Base-by-base conservation (phyloP, 1,140 invertebrate genomes). In the Chymomyza costata region DNA sequence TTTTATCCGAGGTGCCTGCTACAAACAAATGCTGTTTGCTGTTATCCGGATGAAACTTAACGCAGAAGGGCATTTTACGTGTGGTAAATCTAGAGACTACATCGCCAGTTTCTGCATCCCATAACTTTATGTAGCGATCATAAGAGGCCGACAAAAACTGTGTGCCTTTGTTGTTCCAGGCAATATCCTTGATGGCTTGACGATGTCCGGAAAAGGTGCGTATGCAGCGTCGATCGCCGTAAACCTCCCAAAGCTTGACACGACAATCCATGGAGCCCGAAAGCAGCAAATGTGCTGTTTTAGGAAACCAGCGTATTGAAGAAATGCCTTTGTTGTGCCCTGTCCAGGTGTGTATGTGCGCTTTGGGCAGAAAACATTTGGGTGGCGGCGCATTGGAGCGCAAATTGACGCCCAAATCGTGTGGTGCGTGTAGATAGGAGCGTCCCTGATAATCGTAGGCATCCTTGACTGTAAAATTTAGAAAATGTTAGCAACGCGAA, bases 161-260 rank as follows among this genome's bases (percentile, higher is more conserved):
- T 25, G 92, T 93, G 1, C 98, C 98, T 51, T 89, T 89, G 84
- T 98, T 98, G 83, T 99, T 98, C 87, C 99, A 99, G 82, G 93
- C 94, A 58, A 98, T 91, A 86, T 99, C 98, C 51, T 97, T 87
- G 0, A 99, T 97, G 28, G 97, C 97, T 87, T 99, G 96, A 58
- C 95, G 90, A 88, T 99, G 98, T 0, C 98, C 98, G 67, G 93
- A 92, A 86, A 99, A 99, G 0, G 98, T 99, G 45, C 96, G 88
- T n/a, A 99, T 89, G 82, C 96, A 97, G 45, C 96, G 90, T 55
- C 97, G 88, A 39, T 98, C 94, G 54, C 97, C 97, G 84, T 98
- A 99, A 0, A 99, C 97, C 88, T 99, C 97, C 97, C 97, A 99
- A 17, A 99, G 87, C 89, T 98, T 98, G 18, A 99, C 94, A 70